Evolutionary conservation across 2,797 vertebrate genomes (phyloP).

Genomic region (Champsocephalus esox): DNA sequence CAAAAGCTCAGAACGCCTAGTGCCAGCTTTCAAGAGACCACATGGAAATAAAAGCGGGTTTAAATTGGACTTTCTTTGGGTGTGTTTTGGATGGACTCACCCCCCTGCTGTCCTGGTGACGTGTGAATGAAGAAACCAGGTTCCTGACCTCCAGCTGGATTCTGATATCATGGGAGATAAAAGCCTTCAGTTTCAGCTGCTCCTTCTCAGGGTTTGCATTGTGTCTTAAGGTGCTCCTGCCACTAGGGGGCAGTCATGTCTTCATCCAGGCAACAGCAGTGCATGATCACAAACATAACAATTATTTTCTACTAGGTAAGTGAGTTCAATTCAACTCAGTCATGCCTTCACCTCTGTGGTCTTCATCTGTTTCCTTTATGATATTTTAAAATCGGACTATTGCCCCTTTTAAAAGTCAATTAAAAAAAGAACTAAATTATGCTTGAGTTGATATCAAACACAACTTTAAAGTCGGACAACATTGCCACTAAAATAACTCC

Average conservation of each 20-base stretch:
- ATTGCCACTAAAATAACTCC: not conserved
- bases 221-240: constrained; percentile 47
- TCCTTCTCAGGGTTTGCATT: constrained; percentile 53
- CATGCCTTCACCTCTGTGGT: too few species aligned
- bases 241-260: constrained; percentile 44
- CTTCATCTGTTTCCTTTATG: too few species aligned
- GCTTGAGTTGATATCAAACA: too few species aligned
- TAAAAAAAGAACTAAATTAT: too few species aligned
- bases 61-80: not conserved
- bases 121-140: not conserved
- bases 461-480: not conserved
- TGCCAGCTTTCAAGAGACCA: not conserved
- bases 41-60: not conserved
- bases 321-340: not conserved
- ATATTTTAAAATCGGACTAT: too few species aligned
- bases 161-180: not conserved
- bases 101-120: not conserved
- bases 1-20: constrained; percentile 14
- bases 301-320: not conserved
- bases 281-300: not conserved
- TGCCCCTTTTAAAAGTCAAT: too few species aligned
- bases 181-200: constrained; percentile 12
- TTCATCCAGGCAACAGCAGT: constrained; percentile 13
- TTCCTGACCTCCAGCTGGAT: not conserved
- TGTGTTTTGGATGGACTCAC: not conserved